Conservation (phyloP, 2,888 invertebrate species). For the Epistrophe eligans region DNA sequence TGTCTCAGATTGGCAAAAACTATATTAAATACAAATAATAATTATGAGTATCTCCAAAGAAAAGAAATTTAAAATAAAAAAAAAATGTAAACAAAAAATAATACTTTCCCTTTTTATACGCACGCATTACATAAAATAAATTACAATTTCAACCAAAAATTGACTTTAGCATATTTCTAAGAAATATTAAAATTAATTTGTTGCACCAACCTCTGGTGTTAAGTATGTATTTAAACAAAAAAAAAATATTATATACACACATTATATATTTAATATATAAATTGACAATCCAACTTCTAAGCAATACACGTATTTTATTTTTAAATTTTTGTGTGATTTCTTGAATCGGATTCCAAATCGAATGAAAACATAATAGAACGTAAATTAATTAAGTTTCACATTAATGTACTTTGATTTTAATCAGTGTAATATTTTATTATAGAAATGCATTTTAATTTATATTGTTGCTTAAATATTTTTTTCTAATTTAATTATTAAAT, state of each 20-base stretch:
- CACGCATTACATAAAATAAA: conserved; percentile 52
- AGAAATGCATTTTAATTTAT: too few relatives aligned
- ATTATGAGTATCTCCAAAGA: conserved; percentile 40
- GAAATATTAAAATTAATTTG: conserved; percentile 70
- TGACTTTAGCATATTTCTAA: conserved; percentile 73
- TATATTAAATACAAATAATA: conserved; percentile 21
- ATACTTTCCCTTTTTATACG: conserved; percentile 70
- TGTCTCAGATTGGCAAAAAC: conserved; percentile 70
- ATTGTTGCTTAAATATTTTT: too few relatives aligned
- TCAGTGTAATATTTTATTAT: too few relatives aligned
- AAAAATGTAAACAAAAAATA: not conserved
- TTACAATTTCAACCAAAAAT: conserved; percentile 71
- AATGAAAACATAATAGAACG: conserved; percentile 22
- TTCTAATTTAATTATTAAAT: too few relatives aligned
- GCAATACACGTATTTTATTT: conserved; percentile 64
- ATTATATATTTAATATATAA: conserved; percentile 67
- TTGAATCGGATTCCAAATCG: conserved; percentile 34
- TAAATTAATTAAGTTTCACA: not conserved
- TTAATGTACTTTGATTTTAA: too few relatives aligned
- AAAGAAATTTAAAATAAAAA: conserved; percentile 16
- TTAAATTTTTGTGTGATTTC: conserved; percentile 40
- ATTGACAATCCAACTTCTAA: conserved; percentile 76
- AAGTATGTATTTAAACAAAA: conserved; percentile 28
- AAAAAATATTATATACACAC: conserved; percentile 56
- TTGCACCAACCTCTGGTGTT: conserved; percentile 73